These are phyloP conservation scores for Chitala chitala DNA, from an alignment of 2,113 vertebrate species.

Conservation along the genomic window DNA sequence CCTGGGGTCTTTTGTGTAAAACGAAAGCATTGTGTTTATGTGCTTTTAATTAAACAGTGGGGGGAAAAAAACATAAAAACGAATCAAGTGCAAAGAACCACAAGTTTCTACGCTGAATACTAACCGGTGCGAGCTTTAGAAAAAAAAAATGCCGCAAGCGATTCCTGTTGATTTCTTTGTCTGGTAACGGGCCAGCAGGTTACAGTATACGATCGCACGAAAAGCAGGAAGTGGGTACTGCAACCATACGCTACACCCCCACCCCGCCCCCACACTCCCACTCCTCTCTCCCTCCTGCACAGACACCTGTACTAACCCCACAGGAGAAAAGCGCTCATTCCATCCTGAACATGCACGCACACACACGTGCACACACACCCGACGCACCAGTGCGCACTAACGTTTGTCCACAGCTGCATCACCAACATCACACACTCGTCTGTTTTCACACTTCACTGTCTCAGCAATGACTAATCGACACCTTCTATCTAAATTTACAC, in stretches of 20 bases:
- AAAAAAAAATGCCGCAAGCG: constrained; percentile 39
- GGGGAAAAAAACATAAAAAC: background rate
- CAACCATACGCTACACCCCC: constrained; percentile 54
- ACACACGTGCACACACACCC: constrained; percentile 11
- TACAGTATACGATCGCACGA: constrained; percentile 43
- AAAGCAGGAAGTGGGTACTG: constrained; percentile 76
- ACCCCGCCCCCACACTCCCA: constrained; percentile 38
- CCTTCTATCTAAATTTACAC: background rate
- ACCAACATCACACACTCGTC: constrained; percentile 43
- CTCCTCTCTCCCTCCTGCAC: constrained; percentile 46
- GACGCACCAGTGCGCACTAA: constrained; percentile 14
- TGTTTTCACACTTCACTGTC: constrained; percentile 44
- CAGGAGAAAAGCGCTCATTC: constrained; percentile 69
- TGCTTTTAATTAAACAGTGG: constrained; percentile 3
- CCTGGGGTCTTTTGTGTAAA: background rate
- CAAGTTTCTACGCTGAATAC: constrained; percentile 59
- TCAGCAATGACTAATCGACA: constrained; percentile 35
- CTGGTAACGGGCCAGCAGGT: constrained; percentile 48
- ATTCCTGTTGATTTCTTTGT: constrained; percentile 43
- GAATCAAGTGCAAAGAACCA: constrained; percentile 53
- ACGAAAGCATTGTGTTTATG: background rate
- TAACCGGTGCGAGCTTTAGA: constrained; percentile 48
- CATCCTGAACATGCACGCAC: constrained; percentile 10
- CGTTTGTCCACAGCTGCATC: constrained; percentile 52
- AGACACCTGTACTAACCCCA: constrained; percentile 79